Base-by-base conservation (phyloP, 2,797 vertebrate genomes). In the Amazonetta brasiliensis region DNA sequence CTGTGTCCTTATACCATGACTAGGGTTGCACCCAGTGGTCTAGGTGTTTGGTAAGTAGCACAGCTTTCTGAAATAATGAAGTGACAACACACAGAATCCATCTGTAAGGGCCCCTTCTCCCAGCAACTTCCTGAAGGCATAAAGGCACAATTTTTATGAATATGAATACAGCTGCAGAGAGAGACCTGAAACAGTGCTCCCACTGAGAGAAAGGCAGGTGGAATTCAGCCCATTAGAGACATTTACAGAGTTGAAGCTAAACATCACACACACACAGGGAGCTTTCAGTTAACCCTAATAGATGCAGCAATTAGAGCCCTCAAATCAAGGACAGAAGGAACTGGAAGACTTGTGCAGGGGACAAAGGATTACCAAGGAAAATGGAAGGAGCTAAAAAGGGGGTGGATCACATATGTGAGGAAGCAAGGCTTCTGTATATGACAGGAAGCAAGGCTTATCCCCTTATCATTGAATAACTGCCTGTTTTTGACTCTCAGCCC, bases 1-100 rank as follows among this genome's bases (percentile, higher is more conserved):
- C 20, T 73, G 50, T 0, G 12, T 74, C 31, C 0, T 0, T 1
- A 2, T 17, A 48, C 16, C 14, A 12, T 30, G 28, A 54, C 25
- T 50, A 6, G 48, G 63, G 26, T 21, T 37, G 56, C 4, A 16
- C 13, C 6, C 31, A 74, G n/a, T 83, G 25, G 6, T 76, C n/a
- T n/a, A 58, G 20, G 5, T 54, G 41, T 80, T 76, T 72, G 56
- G 11, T 48, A 22, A 43, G 20, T 21, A 60, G 31, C 31, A 88
- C 30, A 59, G 19, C 48, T 77, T 91, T 82, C 67, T 58, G 31
- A 66, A 75, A 35, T 0, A 2, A 74, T 0, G 0, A 31, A 62
- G 33, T 50, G 50, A 59, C 37, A 83, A 19, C 7, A 33, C 9
- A 26, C 25, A 56, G 19, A n/a, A 35, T 20, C 39, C 43, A 30